These are phyloP conservation scores for Acipenser oxyrinchus DNA, from an alignment of 2,797 vertebrate species.

Conservation along the genomic window DNA sequence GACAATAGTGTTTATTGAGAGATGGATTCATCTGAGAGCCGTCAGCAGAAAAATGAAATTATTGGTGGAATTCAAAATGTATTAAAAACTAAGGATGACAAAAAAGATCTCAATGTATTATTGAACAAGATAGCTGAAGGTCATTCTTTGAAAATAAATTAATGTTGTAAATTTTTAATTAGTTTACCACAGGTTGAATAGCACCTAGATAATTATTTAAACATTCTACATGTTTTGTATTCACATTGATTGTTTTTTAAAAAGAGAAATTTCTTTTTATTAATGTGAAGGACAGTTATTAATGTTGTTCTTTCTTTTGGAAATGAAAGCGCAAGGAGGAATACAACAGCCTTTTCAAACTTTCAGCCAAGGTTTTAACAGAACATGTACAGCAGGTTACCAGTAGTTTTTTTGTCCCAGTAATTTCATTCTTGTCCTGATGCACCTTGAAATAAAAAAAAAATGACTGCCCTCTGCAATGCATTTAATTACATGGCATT, in stretches of 20 bases:
- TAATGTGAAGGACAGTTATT: not conserved
- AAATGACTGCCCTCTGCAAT: not conserved
- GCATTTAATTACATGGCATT: not conserved
- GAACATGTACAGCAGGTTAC: not conserved
- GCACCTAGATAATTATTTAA: not conserved
- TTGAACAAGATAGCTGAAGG: slow-evolving; percentile 12
- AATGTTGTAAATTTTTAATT: slow-evolving; percentile 15
- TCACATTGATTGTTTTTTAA: not conserved
- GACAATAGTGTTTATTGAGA: too few relatives aligned
- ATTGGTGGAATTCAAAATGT: too few relatives aligned
- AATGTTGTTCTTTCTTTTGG: not conserved
- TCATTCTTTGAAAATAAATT: slow-evolving; percentile 8
- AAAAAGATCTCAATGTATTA: not conserved
- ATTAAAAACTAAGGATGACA: too few relatives aligned
- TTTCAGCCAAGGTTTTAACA: not conserved
- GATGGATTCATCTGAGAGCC: too few relatives aligned
- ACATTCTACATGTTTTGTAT: not conserved
- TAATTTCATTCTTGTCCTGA: not conserved
- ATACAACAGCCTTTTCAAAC: not conserved
- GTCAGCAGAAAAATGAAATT: too few relatives aligned
- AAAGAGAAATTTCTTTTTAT: not conserved
- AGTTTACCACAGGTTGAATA: slow-evolving; percentile 8
- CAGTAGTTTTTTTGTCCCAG: not conserved
- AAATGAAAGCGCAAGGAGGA: not conserved
- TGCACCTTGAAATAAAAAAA: not conserved